phyloP scores from a whole-genome alignment of 2,888 invertebrate genomes.

The Embidobia sp. region DNA sequence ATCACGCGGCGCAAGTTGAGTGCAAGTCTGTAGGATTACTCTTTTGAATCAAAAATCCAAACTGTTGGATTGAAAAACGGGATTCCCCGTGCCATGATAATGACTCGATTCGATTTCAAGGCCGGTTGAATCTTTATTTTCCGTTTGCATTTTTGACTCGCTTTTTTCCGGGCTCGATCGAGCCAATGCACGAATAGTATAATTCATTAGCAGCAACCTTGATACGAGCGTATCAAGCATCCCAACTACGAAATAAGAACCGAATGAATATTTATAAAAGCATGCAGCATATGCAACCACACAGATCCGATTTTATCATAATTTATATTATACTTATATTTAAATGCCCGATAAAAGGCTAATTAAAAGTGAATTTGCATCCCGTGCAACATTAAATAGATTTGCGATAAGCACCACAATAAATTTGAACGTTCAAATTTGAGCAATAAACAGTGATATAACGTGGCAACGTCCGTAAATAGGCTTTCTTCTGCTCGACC shows the following conservation, averaged over 20 bases:
- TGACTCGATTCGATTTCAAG: constrained; percentile 49
- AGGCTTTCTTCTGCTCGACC: too few species aligned
- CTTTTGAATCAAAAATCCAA: constrained; percentile 44
- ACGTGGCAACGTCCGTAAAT: too few species aligned
- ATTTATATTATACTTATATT: constrained; percentile 59
- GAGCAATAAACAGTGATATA: background rate
- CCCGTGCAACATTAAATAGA: constrained; percentile 36
- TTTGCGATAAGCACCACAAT: constrained; percentile 33
- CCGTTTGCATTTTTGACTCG: background rate
- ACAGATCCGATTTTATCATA: constrained; percentile 58
- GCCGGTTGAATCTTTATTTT: constrained; percentile 20
- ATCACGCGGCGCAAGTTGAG: constrained; percentile 45
- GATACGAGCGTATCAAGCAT: constrained; percentile 46
- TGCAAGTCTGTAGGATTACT: constrained; percentile 16
- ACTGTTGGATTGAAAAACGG: too few species aligned
- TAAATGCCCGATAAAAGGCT: constrained; percentile 50
- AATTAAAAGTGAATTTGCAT: constrained; percentile 58
- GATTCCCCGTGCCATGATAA: constrained; percentile 32
- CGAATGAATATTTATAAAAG: constrained; percentile 62
- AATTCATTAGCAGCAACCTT: constrained; percentile 55
- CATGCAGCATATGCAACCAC: constrained; percentile 34
- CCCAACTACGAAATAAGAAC: constrained; percentile 50
- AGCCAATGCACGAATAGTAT: constrained; percentile 44
- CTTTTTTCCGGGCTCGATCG: constrained; percentile 33
- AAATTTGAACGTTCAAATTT: constrained; percentile 27